A percentile compares a stretch with the other conserved stretches of the same genome.
Evolutionary conservation across 2,797 vertebrate species (phyloP).

Genomic region (Molossus alvarezi): DNA sequence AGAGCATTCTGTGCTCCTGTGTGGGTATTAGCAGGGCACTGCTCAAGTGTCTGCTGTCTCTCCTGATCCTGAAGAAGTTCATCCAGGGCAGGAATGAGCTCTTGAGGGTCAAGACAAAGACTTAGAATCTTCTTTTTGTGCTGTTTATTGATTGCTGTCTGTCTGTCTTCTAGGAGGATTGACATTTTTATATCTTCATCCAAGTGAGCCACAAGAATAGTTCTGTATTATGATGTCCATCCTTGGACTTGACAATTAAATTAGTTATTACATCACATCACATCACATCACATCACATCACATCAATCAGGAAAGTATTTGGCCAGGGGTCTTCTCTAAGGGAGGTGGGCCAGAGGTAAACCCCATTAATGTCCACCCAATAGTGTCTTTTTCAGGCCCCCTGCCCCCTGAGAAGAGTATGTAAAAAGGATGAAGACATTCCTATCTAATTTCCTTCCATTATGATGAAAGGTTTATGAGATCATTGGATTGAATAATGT

Average conservation of each 20-base stretch:
- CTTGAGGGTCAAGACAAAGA: not conserved
- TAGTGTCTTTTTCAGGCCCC: not conserved
- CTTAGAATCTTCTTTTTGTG: not conserved
- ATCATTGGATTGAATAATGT: not conserved
- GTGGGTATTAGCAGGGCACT: not conserved
- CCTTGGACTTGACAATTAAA: not conserved
- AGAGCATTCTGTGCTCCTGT: not conserved
- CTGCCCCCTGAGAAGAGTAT: not conserved
- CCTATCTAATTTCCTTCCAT: slow-evolving; percentile 19
- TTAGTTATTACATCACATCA: not conserved
- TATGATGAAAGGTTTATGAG: not conserved
- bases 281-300: not conserved
- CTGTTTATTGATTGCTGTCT: not conserved
- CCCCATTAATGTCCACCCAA: not conserved
- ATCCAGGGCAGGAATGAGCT: not conserved
- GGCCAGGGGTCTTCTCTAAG: not conserved
- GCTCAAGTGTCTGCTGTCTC: not conserved
- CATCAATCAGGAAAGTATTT: not conserved
- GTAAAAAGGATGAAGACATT: not conserved
- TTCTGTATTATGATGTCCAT: not conserved
- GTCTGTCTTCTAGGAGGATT: not conserved
- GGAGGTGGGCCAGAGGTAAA: not conserved
- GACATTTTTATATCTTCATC: slow-evolving; percentile 3
- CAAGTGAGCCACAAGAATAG: not conserved
- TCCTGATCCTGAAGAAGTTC: not conserved